These are phyloP conservation scores for Mastigias papua DNA, from an alignment of 30 jellyfish, hydroid and myxozoan species.

Conservation along the genomic window DNA sequence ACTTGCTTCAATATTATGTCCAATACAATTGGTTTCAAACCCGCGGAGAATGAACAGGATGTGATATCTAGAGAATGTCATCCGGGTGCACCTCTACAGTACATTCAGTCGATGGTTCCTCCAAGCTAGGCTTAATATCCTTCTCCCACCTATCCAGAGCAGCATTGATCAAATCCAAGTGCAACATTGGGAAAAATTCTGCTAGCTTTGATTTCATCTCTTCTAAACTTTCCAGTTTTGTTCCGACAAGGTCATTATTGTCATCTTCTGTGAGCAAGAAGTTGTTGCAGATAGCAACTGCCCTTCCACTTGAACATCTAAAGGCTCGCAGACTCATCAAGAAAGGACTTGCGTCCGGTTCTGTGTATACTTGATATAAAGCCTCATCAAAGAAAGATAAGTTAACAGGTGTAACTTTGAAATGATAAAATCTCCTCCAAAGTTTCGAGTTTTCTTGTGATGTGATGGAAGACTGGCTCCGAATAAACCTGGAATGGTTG, in stretches of 20 bases:
- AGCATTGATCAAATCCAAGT: neutral
- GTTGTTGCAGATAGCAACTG: neutral
- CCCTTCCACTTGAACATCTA: neutral
- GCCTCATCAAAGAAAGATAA: slow-evolving; percentile 10
- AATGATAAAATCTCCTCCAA: slow-evolving; percentile 4
- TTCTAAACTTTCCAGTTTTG: neutral
- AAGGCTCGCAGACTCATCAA: slow-evolving; percentile 7
- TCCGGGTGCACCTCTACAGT: too few species aligned
- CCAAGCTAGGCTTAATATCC: slow-evolving; percentile 5
- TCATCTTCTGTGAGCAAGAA: slow-evolving; percentile 3
- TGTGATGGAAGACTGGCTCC: neutral
- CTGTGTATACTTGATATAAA: neutral
- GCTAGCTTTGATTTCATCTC: neutral
- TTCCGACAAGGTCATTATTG: neutral
- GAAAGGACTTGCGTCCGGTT: slow-evolving; percentile 11
- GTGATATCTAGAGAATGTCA: too few species aligned
- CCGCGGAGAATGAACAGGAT: too few species aligned
- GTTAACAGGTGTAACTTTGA: slow-evolving; percentile 4
- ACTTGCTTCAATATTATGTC: too few species aligned
- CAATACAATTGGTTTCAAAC: too few species aligned
- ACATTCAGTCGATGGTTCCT: too few species aligned
- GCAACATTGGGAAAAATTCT: neutral
- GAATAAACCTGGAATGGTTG: neutral
- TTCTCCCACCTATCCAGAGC: slow-evolving; percentile 11
- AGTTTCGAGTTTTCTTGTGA: neutral